phyloP scores from a whole-genome alignment of 2,888 invertebrate genomes.

The Phragmatobia fuliginosa region DNA sequence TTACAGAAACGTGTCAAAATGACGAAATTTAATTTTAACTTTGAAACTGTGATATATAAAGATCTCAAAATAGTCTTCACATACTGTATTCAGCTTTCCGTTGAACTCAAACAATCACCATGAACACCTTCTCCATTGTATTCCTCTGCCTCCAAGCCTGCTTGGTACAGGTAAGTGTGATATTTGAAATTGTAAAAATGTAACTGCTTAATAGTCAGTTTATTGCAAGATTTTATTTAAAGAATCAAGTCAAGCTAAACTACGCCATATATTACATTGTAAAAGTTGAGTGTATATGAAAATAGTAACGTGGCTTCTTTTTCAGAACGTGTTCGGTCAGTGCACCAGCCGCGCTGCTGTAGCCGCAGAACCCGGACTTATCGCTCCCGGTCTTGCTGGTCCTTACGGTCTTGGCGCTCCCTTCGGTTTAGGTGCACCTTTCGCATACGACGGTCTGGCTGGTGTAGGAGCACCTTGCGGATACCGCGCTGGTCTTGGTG shows the following conservation, averaged over 20 bases:
- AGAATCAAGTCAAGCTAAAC: too few relatives aligned
- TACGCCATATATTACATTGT: too few relatives aligned
- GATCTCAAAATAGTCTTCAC: not conserved
- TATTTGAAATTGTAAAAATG: too few relatives aligned
- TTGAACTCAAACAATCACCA: not conserved
- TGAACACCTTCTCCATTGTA: conserved; percentile 50
- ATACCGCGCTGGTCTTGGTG: conserved; percentile 27
- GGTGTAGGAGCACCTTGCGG: conserved; percentile 19
- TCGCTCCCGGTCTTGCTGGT: not conserved
- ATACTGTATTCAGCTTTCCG: not conserved
- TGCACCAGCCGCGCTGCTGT: conserved; percentile 36
- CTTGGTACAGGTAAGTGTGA: conserved; percentile 53
- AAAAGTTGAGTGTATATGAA: too few relatives aligned
- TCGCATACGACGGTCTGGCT: conserved; percentile 4
- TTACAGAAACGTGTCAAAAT: not conserved
- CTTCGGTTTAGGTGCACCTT: conserved; percentile 7
- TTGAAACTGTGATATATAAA: not conserved
- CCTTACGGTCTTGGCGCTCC: conserved; percentile 1
- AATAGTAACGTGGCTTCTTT: not conserved
- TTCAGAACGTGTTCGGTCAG: conserved; percentile 1
- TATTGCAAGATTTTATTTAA: too few relatives aligned
- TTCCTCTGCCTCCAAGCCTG: conserved; percentile 58
- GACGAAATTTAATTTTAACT: not conserved
- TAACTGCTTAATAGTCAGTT: too few relatives aligned
- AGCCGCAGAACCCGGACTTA: conserved; percentile 41